A percentile compares a stretch with the other conserved stretches of the same genome.
These are phyloP conservation scores for Bathynomus jamesi DNA, from an alignment of 1,140 invertebrate species.

Conservation along the genomic window DNA sequence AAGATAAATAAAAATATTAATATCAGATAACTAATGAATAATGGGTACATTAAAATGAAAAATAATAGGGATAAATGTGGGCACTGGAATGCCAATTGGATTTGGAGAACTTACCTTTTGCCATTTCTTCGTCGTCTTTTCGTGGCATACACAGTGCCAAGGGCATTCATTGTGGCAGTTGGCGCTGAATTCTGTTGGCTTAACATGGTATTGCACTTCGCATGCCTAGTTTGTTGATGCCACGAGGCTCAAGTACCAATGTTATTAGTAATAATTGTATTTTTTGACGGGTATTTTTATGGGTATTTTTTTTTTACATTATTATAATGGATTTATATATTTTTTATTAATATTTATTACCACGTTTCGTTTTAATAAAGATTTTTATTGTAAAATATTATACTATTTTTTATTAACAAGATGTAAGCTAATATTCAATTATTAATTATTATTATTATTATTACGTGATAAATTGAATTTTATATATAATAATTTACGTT, in stretches of 20 bases:
- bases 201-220: conserved; percentile 63
- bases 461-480: no score
- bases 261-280: conserved; percentile 53
- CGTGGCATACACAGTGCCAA: conserved; percentile 89
- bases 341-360: conserved; percentile 43
- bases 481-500: no score
- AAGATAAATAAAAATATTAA: no score
- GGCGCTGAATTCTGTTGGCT: not conserved
- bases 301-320: not conserved
- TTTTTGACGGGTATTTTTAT: conserved; percentile 39
- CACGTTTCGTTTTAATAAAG: conserved; percentile 41
- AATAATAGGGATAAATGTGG: no score
- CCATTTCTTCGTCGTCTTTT: conserved; percentile 84
- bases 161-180: conserved; percentile 54
- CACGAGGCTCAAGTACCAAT: not conserved
- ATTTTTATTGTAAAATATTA: conserved; percentile 80
- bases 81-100: conserved; percentile 4
- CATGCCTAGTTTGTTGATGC: conserved; percentile 57
- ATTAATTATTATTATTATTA: no score
- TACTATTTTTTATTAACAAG: not conserved
- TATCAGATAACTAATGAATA: no score
- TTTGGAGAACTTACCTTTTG: conserved; percentile 66
- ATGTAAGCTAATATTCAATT: not conserved
- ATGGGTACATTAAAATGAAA: no score
- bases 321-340: not conserved